Evolutionary conservation across 2,888 invertebrate genomes (phyloP), one percentile per base, ranked within the genome.

Genomic region (Apamea anceps): DNA sequence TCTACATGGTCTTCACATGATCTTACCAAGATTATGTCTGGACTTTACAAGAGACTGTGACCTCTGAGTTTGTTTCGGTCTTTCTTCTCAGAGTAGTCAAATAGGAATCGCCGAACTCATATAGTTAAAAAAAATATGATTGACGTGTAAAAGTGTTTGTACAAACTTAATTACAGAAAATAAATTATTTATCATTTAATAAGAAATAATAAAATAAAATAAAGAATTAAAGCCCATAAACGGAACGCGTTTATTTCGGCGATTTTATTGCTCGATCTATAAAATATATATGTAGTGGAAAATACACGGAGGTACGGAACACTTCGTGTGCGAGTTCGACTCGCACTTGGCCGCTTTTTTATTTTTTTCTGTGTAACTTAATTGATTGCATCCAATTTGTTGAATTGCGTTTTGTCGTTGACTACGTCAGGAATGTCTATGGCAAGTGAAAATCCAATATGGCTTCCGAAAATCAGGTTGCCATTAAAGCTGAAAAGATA

Each of bases 321-420:
- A 25, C 57, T 57, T 57, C 57, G 3, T 57, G 1, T 57, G 25
- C 57, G 3, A 57, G 3, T 10, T 10, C 4, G 57, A 57, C 57
- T 57, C 25, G 25, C 57, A 57, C 25, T 25, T 57, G 3, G 13
- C 25, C 4, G 12, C 12, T 60, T 12, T 60, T 82, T 60, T 42
- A 28, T 42, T 48, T 57, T 25, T 15, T 45, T 66, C 25, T 70
- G 0, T 66, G 45, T 32, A 18, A 84, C 21, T 21, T 57, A 84
- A 57, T 62, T 75, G 18, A 67, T 85, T 63, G 54, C 28, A 51
- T 80, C 32, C 57, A 57, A 67, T 67, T 72, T 85, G 15, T 65
- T n/a, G 15, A 62, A 72, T 21, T 6, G 18, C 10, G 13, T 51
- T 66, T 66, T 79, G 28, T 45, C 42, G n/a, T n/a, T 21, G 48